These are phyloP conservation scores for Antennarius maculatus DNA, from an alignment of 2,797 vertebrate genomes.

Conservation along the genomic window DNA sequence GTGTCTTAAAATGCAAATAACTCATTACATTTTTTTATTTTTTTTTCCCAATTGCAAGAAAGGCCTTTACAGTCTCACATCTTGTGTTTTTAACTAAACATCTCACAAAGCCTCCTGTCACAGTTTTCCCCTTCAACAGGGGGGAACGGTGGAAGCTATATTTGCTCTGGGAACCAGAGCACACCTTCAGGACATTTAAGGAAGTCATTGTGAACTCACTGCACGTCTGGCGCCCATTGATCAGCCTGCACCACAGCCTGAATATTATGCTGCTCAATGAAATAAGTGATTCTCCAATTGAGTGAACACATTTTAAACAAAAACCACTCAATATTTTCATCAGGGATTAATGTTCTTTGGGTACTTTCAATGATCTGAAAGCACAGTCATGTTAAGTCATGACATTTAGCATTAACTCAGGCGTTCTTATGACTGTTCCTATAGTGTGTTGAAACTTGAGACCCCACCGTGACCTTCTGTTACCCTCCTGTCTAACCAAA, in stretches of 20 bases:
- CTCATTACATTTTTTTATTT: too few species aligned
- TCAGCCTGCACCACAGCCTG: not conserved
- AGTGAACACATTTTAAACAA: slow-evolving; percentile 5
- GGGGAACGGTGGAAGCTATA: slow-evolving; percentile 1
- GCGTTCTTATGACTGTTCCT: slow-evolving; percentile 52
- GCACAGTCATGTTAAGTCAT: slow-evolving; percentile 62
- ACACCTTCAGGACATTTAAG: not conserved
- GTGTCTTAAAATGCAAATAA: not conserved
- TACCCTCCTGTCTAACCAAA: slow-evolving; percentile 48
- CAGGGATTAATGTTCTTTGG: slow-evolving; percentile 25
- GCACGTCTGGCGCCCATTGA: not conserved
- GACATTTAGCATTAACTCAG: slow-evolving; percentile 73
- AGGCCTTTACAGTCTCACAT: not conserved
- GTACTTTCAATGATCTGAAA: slow-evolving; percentile 31
- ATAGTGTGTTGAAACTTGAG: slow-evolving; percentile 74
- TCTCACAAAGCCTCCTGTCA: not conserved
- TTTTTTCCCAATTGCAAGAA: not conserved
- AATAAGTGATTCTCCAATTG: not conserved
- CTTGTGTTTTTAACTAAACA: not conserved
- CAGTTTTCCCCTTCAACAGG: not conserved
- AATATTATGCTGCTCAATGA: not conserved
- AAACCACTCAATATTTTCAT: not conserved
- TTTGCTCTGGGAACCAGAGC: slow-evolving; percentile 8
- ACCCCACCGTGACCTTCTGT: slow-evolving; percentile 71
- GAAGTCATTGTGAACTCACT: not conserved